Evolutionary conservation across 2,888 invertebrate species (phyloP), one percentile per base, ranked within the genome.

Genomic region (Electrophaes corylata): DNA sequence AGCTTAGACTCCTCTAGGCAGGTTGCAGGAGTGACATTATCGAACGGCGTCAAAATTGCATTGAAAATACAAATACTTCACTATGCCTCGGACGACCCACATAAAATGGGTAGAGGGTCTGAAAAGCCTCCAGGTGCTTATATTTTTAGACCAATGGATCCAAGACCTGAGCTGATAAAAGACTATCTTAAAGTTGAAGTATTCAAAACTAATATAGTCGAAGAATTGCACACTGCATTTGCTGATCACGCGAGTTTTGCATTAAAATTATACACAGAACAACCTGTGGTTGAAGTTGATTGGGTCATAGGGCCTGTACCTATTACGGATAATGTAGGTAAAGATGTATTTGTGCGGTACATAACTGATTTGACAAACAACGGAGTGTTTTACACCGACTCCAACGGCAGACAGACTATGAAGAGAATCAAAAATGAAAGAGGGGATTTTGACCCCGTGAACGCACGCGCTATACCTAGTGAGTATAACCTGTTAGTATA

Each of bases 361-460:
- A 83, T 86, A 0, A 95, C 95, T 0, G 83, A 93, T 41, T 76
- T 97, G 19, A 73, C 87, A 0, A 94, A 94, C 0, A 76, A 92
- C 0, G 93, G 93, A 0, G 86, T 86, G 0, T 99, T 98, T 81
- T 98, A 94, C 79, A 99, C 98, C 0, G 99, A 99, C 79, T 95
- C 97, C 0, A 99, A 99, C 84, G 99, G 98, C 0, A 91, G 98
- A 0, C 96, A 98, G 86, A 95, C 96, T 75, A 75, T 98, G 0
- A 93, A 94, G 72, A 91, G 98, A 41, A 90, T 92, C 0, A 86
- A 94, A 26, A 92, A 96, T 72, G 84, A 85, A 0, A 60, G 83
- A 29, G 66, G 81, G 0, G 72, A 71, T 0, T 86, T 75, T 20
- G 66, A 66, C 0, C 75, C 77, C 0, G 40, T 64, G 0, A 73